Evolutionary conservation across 35 echinoderm and acorn worm species (phyloP).

Genomic region (Antedon bifida): DNA sequence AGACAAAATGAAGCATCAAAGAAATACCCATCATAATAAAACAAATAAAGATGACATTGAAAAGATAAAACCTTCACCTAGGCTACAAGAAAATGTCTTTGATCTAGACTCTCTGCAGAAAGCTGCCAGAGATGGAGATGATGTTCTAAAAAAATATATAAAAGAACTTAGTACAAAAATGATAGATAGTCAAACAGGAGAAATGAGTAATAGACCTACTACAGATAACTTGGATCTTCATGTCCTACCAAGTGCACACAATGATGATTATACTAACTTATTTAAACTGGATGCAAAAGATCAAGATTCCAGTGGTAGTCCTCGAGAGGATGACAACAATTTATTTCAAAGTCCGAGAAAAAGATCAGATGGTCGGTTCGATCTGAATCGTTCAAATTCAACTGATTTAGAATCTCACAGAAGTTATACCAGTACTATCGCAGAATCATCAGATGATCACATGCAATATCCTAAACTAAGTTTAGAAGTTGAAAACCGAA

Average conservation of each 20-base stretch:
- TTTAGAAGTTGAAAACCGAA: background rate
- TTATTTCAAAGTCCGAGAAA: no score
- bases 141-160: slow-evolving; percentile 67
- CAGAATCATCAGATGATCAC: background rate
- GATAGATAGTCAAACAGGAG: background rate
- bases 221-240: no score
- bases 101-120: slow-evolving; percentile 49
- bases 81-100: slow-evolving; percentile 2
- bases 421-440: no score
- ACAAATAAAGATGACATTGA: background rate
- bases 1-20: background rate
- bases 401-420: no score
- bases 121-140: slow-evolving; percentile 81
- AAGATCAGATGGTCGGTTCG: no score
- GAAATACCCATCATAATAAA: background rate
- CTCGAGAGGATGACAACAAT: no score
- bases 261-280: no score
- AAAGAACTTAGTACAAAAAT: slow-evolving; percentile 52
- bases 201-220: no score
- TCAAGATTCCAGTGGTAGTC: no score
- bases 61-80: background rate
- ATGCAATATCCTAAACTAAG: background rate
- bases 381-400: no score
- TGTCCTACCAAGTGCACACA: no score
- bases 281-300: no score